A percentile compares a stretch with the other conserved stretches of the same genome.
These are phyloP conservation scores for Perca flavescens DNA, from an alignment of 2,113 vertebrate genomes.

Conservation along the genomic window DNA sequence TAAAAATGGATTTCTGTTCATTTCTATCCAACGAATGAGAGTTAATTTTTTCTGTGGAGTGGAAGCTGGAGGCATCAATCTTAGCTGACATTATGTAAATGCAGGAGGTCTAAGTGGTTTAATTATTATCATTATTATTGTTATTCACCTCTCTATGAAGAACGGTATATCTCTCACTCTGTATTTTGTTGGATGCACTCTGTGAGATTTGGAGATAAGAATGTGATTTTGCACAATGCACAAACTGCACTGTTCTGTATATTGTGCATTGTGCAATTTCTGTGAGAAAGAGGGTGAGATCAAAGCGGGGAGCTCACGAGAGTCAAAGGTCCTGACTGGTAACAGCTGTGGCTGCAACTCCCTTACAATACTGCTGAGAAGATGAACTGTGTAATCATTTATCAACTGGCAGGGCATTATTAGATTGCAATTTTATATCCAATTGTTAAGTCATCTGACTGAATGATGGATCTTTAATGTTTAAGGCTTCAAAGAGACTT, in stretches of 20 bases:
- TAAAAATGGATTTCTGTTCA: constrained; percentile 30
- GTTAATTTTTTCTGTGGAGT: neutral
- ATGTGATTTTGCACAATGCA: neutral
- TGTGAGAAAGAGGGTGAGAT: neutral
- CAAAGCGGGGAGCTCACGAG: neutral
- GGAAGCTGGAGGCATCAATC: constrained; percentile 5
- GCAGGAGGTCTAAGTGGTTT: constrained; percentile 2
- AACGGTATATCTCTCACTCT: neutral
- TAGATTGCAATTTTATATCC: neutral
- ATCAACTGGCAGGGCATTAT: neutral
- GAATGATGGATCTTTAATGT: neutral
- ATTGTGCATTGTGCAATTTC: neutral
- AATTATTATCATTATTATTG: constrained; percentile 6
- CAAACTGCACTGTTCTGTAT: neutral
- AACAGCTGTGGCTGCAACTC: constrained; percentile 10
- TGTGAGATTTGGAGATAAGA: neutral
- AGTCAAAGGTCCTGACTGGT: neutral
- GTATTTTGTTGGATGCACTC: neutral
- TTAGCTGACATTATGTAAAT: constrained; percentile 10
- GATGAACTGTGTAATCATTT: neutral
- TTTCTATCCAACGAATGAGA: constrained; percentile 1
- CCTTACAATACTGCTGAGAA: neutral
- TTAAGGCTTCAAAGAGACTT: neutral
- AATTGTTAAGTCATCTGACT: neutral
- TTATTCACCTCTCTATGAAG: neutral